Evolutionary conservation across 2,113 vertebrate species (phyloP), one percentile per base, ranked within the genome.

Genomic region (Petaurus breviceps): DNA sequence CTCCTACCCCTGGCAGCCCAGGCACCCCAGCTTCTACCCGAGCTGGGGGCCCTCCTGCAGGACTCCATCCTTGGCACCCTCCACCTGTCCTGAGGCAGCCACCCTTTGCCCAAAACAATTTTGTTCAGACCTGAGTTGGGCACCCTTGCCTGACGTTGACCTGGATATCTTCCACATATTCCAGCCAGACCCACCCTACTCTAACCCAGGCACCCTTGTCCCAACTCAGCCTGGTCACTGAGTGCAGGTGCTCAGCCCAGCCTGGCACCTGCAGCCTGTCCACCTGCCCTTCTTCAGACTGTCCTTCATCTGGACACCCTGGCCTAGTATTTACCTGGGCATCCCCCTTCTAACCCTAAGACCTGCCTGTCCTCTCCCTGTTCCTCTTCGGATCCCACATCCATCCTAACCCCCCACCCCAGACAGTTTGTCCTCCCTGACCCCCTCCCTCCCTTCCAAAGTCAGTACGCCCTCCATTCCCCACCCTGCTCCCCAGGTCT

Each of bases 91-190:
- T 31, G 57, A 68, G 57, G 11, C 28, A 90, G 23, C 46, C 9
- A 25, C 11, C 50, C 28, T 8, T 6, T 31, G 22, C 51, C 43
- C 92, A 98, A 97, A 97, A 94, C 92, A 14, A 37, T 95, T 54
- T 12, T 98, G 77, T 50, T 98, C 52, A 95, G 3, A 12, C 28
- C 57, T 37, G 57, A 3, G 9, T 37, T 14, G 57, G 57, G 28
- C 28, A 37, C 28, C 57, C 28, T 37, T 12, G 57, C 57, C 28
- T 37, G 31, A 68, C 28, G 28, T 57, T 11, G 55, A 10, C 55
- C 26, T 28, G 54, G 11, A 14, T 37, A 14, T 31, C 57, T 68
- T 31, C 57, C 57, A 37, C 57, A 37, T 14, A 37, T 37, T 14
- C 28, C 9, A 31, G 55, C 55, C 25, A 31, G 26, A 31, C 8